Conservation (phyloP, 2,888 invertebrate genomes). For the Nomada ferruginata region DNA sequence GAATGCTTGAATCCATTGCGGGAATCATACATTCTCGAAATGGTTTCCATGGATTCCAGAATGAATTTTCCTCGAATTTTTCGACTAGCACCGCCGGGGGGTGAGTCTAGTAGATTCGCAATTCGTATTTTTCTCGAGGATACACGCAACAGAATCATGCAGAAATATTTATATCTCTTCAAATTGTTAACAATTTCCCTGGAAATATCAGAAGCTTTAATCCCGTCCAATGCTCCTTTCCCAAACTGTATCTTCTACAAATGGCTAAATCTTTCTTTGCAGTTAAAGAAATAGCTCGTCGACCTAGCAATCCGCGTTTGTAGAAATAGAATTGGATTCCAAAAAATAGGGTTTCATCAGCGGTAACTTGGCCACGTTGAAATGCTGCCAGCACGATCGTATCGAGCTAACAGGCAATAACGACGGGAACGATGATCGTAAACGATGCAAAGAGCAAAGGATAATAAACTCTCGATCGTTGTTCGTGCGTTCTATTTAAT, state of each 20-base stretch:
- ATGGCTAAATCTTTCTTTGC: not conserved
- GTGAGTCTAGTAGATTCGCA: not conserved
- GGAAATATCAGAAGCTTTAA: too few species aligned
- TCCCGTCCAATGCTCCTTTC: not conserved
- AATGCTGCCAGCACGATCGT: constrained; percentile 32
- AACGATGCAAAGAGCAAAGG: constrained; percentile 28
- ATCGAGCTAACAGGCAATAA: constrained; percentile 30
- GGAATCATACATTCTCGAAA: constrained; percentile 13
- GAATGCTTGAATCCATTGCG: not conserved
- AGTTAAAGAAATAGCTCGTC: not conserved
- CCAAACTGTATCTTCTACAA: not conserved
- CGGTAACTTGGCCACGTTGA: constrained; percentile 10
- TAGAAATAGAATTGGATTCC: constrained; percentile 13
- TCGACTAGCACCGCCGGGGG: not conserved
- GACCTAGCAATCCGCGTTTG: not conserved
- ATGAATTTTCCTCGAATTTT: constrained; percentile 11
- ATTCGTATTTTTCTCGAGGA: constrained; percentile 20
- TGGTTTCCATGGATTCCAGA: not conserved
- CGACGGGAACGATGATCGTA: constrained; percentile 27
- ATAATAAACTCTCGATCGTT: constrained; percentile 32
- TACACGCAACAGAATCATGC: not conserved
- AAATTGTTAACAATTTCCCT: not conserved
- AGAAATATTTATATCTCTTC: not conserved
- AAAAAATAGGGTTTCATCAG: constrained; percentile 15
- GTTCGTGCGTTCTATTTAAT: constrained; percentile 10